Base-by-base conservation (phyloP, 1,140 invertebrate species). In the Temnothorax curvispinosus region DNA sequence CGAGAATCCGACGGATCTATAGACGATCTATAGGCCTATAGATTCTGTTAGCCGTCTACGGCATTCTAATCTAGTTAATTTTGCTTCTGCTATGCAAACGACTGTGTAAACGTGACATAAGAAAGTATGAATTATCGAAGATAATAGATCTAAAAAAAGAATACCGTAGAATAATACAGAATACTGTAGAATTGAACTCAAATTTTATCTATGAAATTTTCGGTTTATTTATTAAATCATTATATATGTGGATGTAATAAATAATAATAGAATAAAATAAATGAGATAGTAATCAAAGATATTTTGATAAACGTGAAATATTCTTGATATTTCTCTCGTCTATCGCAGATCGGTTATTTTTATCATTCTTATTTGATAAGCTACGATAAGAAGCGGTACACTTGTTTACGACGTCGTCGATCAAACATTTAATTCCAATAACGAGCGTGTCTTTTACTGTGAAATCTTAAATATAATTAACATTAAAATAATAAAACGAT, bases 321-420 rank as follows among this genome's bases (percentile, higher is more conserved):
- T n/a, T 69, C n/a, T 21, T 18, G 7, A 2, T 1, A 3, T 75
- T 75, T 62, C 9, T 9, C 15, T 80, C 8, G 21, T 27, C 11
- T 50, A 60, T 84, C 65, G 13, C 15, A 15, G 9, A 56, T 58
- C 41, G 27, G 27, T 82, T 69, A 50, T 18, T 75, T 32, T 84
- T 84, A 84, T 84, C 80, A 47, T 38, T 82, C 52, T 82, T 75
- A 75, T 84, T 84, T 84, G 80, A 84, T 84, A 84, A 84, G 44
- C n/a, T 13, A 18, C 11, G 69, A 84, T 84, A 84, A 84, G 54
- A 60, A 13, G 13, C 41, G 2, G 9, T 41, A 27, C 1, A 41
- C 47, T 75, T 75, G 44, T 84, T 84, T 74, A 50, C 69, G 41
- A 84, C 54, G 2, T 62, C 32, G 27, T 67, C 27, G 5, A 18